These are phyloP conservation scores for Willowsia nigromaculata DNA, from an alignment of 2,888 invertebrate species.

Conservation along the genomic window DNA sequence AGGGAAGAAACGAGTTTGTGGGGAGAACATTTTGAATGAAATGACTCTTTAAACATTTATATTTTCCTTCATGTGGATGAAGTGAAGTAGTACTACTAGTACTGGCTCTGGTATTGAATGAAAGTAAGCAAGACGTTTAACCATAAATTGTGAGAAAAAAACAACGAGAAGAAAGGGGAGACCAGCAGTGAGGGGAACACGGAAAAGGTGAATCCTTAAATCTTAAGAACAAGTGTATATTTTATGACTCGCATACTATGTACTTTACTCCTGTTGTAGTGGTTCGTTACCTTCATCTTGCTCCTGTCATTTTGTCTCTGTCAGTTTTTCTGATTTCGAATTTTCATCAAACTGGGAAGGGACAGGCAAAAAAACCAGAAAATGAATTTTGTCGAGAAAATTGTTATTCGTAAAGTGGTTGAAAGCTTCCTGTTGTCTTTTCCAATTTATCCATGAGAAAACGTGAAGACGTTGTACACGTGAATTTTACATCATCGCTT, in stretches of 20 bases:
- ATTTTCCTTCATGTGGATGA: not conserved
- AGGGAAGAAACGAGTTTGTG: slow-evolving; percentile 13
- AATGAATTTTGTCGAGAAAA: slow-evolving; percentile 16
- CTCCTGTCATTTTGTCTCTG: slow-evolving; percentile 53
- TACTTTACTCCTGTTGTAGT: not conserved
- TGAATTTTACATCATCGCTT: not conserved
- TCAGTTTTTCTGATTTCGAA: slow-evolving; percentile 58
- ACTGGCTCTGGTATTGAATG: not conserved
- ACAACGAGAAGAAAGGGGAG: not conserved
- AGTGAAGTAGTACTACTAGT: no score
- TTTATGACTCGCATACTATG: not conserved
- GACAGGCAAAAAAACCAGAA: slow-evolving; percentile 1
- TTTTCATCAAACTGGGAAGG: slow-evolving; percentile 48
- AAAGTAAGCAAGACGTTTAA: not conserved
- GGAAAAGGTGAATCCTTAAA: slow-evolving; percentile 11
- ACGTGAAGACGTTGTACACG: not conserved
- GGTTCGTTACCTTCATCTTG: slow-evolving; percentile 38
- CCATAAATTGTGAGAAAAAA: not conserved
- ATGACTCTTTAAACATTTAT: slow-evolving; percentile 63
- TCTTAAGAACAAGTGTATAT: slow-evolving; percentile 8
- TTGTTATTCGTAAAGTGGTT: slow-evolving; percentile 39
- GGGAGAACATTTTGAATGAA: slow-evolving; percentile 34
- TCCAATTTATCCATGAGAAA: slow-evolving; percentile 40
- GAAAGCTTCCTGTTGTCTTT: slow-evolving; percentile 62
- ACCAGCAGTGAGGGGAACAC: not conserved